Base-by-base conservation (phyloP, 2,888 invertebrate genomes). In the Polia nebulosa region DNA sequence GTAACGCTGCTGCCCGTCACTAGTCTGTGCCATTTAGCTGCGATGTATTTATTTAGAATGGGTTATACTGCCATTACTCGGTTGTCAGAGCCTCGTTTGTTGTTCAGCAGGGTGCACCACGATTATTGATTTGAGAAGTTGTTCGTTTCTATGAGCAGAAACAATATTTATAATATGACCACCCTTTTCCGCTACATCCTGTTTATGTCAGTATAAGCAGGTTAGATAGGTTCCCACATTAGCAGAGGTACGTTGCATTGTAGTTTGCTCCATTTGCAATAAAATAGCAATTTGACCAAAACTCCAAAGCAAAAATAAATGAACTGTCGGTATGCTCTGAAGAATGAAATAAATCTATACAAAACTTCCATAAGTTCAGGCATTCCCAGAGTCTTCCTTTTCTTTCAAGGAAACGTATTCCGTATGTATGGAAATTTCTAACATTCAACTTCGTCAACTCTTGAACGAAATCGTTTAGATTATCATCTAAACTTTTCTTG, bases 381-480 rank as follows among this genome's bases (percentile, higher is more conserved):
- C 15, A 44, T 52, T 39, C 47, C 62, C 32, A 49, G 17, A 73
- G 53, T 27, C 4, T 25, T 41, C 13, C 25, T 34, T 22, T 49
- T 34, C 32, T 39, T 49, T 32, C 36, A 59, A 55, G 20, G 20
- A 25, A 51, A 29, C n/a, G 4, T n/a, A 41, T 15, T n/a, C 2
- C 39, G 36, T 34, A 11, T 6, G 27, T 32, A 59, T 75, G 22
- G 15, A 59, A 53, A 71, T 49, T 39, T 6, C 6, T 0, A 11
- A 44, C 53, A 41, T 77, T 56, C 49, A 41, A 49, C 73, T 56
- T 25, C 32, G 34, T 55, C 61, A 71, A 72, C 49, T 75, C 53
- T n/a, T 58, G 45, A n/a, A 45, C 44, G 20, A 58, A 73, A 74
- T 53, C 58, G 57, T 62, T 55, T 49, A 61, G 76, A 76, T 76